Base-by-base conservation (phyloP, 2,113 vertebrate species). In the Sturnus vulgaris region DNA sequence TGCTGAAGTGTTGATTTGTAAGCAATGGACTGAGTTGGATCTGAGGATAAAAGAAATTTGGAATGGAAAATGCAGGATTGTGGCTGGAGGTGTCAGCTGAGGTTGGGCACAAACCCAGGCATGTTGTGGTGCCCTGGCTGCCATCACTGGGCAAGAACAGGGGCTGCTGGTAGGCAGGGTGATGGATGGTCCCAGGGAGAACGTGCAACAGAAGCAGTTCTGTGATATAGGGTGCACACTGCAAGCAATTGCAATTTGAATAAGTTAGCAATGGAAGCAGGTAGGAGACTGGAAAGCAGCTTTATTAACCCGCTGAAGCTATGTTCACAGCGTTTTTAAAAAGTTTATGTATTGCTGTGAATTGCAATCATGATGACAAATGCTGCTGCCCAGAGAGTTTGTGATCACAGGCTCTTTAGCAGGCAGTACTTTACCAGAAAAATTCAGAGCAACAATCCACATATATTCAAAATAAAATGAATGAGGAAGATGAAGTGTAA, bases 301-400 rank as follows among this genome's bases (percentile, higher is more conserved):
- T 97, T 97, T 97, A 97, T 98, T 97, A 97, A 97, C 95, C 80
- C 92, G 94, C 91, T 83, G 88, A 96, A 98, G 96, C 96, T 96
- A 95, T 30, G 42, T 95, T 97, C 86, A 35, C 86, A 88, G 81
- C 44, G 28, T 93, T 98, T 94, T 86, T 64, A 92, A 94, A 93
- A 96, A 94, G 81, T 97, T 97, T 97, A 94, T 96, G 57, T 94
- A 92, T 96, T 96, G 92, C 95, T 88, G 17, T 97, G 97, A 97
- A 92, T 97, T 97, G 93, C 20, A 70, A 59, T 93, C 79, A 64
- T 1, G 7, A 42, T 94, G 96, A 97, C 94, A 95, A 96, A 97
- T 86, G 88, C 27, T 0, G 5, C 63, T 68, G 53, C 73, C 8
- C n/a, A n/a, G 61, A 97, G 91, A 97, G 93, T 94, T 95, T 91